phyloP scores from a whole-genome alignment of 2,797 vertebrate genomes.

The Sandelia bainsii region DNA sequence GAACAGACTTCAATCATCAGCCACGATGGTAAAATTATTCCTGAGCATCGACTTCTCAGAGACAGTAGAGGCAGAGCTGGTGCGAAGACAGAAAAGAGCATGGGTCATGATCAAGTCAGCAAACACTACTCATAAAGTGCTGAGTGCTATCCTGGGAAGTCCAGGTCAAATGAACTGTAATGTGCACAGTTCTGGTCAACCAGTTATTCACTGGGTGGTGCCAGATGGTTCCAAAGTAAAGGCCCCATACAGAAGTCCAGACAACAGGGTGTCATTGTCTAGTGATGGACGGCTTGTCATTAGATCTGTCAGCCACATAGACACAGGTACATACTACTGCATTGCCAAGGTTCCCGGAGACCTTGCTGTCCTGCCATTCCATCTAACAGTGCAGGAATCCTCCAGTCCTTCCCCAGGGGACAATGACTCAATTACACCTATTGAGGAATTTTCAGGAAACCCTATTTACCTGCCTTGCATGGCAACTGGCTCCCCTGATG shows the following conservation, averaged over 20 bases:
- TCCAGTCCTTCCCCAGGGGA: slow-evolving; percentile 73
- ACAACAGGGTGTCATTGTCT: slow-evolving; percentile 84
- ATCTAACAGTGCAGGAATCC: slow-evolving; percentile 86
- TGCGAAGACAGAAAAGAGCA: slow-evolving; percentile 65
- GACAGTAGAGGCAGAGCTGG: slow-evolving; percentile 70
- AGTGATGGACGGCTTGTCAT: slow-evolving; percentile 83
- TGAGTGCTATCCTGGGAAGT: slow-evolving; percentile 80
- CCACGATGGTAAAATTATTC: slow-evolving; percentile 83
- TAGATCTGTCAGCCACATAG: slow-evolving; percentile 72
- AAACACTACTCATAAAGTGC: slow-evolving; percentile 62
- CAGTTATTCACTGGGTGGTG: slow-evolving; percentile 85
- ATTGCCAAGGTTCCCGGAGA: slow-evolving; percentile 84
- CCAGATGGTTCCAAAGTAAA: slow-evolving; percentile 86
- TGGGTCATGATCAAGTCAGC: slow-evolving; percentile 91
- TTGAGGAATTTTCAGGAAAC: slow-evolving; percentile 81
- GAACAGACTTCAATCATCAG: slow-evolving; percentile 88
- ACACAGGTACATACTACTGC: slow-evolving; percentile 91
- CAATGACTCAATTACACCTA: slow-evolving; percentile 51
- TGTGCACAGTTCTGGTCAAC: slow-evolving; percentile 86
- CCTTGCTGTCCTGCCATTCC: slow-evolving; percentile 75
- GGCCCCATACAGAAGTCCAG: slow-evolving; percentile 76
- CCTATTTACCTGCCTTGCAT: slow-evolving; percentile 83
- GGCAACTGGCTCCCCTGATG: slow-evolving; percentile 84
- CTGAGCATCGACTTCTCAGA: slow-evolving; percentile 79
- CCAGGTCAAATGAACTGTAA: slow-evolving; percentile 83